A percentile compares a stretch with the other conserved stretches of the same genome.
Conservation (phyloP, 2,113 vertebrate genomes). For the Mandrillus leucophaeus region DNA sequence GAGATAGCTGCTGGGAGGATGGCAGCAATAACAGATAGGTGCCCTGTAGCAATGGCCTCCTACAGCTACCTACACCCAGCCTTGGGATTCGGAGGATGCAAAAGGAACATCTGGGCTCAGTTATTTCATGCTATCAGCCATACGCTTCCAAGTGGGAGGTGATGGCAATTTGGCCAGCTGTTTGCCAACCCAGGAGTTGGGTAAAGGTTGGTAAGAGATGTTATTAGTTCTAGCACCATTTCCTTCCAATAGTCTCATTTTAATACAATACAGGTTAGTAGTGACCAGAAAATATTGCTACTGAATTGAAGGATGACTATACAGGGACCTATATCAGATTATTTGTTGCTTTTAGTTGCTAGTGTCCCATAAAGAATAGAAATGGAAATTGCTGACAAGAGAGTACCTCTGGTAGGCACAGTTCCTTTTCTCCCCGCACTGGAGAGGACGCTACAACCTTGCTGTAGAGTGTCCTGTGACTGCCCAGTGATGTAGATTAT, state of each 20-base stretch:
- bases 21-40: no score
- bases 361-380: neutral
- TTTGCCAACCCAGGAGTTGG: neutral
- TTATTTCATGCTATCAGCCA: neutral
- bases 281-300: neutral
- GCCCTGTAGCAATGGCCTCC: neutral
- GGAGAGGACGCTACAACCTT: neutral
- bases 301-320: neutral
- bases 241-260: neutral
- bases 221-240: constrained; percentile 25
- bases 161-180: neutral
- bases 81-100: neutral
- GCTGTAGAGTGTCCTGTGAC: neutral
- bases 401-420: neutral
- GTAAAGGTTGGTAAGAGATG: neutral
- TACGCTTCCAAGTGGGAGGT: neutral
- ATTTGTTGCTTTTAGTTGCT: neutral
- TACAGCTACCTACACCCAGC: no score
- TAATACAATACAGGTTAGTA: neutral
- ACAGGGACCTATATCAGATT: neutral
- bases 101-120: neutral
- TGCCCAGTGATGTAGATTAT: no score
- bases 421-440: fast-evolving
- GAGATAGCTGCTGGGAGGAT: neutral
- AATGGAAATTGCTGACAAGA: neutral